Percentiles rank a stretch among this genome's conserved stretches.
These are phyloP conservation scores for Coenobita brevimanus DNA, from an alignment of 1,140 invertebrate genomes.

Conservation along the genomic window DNA sequence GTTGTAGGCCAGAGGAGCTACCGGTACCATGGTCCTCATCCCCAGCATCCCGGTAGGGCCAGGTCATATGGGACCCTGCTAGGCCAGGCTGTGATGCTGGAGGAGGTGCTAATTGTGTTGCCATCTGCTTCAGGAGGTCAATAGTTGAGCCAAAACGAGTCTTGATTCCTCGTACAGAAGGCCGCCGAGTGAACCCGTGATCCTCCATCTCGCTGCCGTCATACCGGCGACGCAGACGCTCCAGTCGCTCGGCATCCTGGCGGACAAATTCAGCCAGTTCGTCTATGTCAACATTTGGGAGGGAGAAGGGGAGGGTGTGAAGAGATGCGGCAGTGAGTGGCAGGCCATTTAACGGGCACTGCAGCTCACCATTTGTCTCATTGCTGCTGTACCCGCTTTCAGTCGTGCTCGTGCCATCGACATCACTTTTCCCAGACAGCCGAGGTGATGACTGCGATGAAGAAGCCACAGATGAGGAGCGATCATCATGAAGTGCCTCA, in stretches of 20 bases:
- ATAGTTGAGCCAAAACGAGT: conserved; percentile 84
- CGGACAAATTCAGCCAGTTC: conserved; percentile 88
- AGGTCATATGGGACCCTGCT: conserved; percentile 61
- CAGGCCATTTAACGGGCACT: conserved; percentile 71
- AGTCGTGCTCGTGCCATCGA: conserved; percentile 69
- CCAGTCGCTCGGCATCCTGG: conserved; percentile 85
- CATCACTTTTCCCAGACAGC: conserved; percentile 67
- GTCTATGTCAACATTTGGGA: conserved; percentile 76
- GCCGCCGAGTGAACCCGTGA: conserved; percentile 90
- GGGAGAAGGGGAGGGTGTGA: conserved; percentile 73
- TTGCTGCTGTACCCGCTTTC: conserved; percentile 70
- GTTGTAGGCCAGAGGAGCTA: too few relatives aligned
- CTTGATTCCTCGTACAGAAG: conserved; percentile 86
- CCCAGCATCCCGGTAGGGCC: conserved; percentile 60
- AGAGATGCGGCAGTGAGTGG: conserved; percentile 33
- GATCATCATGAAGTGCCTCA: conserved; percentile 75
- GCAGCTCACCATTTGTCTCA: conserved; percentile 72
- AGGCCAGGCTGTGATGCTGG: conserved; percentile 71
- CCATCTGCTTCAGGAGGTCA: conserved; percentile 87
- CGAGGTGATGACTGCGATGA: conserved; percentile 66
- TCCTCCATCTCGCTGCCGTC: conserved; percentile 83
- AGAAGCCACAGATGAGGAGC: conserved; percentile 64
- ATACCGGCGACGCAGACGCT: conserved; percentile 76
- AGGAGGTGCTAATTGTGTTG: conserved; percentile 80
- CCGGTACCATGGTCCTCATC: conserved; percentile 25